phyloP scores from a whole-genome alignment of 92 coral and sea anemone genomes.

The Actinostola sp. region DNA sequence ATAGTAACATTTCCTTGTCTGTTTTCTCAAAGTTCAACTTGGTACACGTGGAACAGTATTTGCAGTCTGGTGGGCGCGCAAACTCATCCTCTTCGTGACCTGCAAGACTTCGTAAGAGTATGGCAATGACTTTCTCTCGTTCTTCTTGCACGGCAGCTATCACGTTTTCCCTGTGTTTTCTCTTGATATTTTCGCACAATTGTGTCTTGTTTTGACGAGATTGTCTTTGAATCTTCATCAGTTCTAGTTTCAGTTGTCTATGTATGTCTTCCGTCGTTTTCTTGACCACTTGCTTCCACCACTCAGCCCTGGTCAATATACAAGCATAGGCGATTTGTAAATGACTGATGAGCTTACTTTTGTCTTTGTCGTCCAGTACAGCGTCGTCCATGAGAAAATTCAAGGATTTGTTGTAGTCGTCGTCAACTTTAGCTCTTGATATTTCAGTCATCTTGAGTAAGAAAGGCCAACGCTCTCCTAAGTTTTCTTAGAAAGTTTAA shows the following conservation, averaged over 20 bases:
- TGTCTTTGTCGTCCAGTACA: not conserved
- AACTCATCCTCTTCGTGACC: not conserved
- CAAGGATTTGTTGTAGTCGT: constrained; percentile 5
- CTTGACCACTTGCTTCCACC: constrained; percentile 6
- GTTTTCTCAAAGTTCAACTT: constrained; percentile 5
- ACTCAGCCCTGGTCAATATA: not conserved
- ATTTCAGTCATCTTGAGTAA: not conserved
- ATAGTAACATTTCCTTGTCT: constrained; percentile 1
- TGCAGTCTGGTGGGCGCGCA: not conserved
- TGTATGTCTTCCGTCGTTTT: not conserved
- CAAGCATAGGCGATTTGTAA: constrained; percentile 15
- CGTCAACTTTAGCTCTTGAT: not conserved
- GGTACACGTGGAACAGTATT: not conserved
- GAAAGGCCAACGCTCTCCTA: too few species aligned
- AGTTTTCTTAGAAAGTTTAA: too few species aligned
- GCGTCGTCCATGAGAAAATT: not conserved
- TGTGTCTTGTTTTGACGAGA: not conserved
- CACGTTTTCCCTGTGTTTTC: constrained; percentile 8
- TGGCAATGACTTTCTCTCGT: constrained; percentile 1
- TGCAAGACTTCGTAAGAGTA: not conserved
- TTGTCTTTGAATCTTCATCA: not conserved
- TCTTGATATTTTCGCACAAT: not conserved
- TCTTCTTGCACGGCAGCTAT: constrained; percentile 4
- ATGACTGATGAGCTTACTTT: not conserved
- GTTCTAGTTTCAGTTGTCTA: not conserved